These are phyloP conservation scores for Philotrypesis tridentata DNA, from an alignment of 1,140 invertebrate species.

Conservation along the genomic window DNA sequence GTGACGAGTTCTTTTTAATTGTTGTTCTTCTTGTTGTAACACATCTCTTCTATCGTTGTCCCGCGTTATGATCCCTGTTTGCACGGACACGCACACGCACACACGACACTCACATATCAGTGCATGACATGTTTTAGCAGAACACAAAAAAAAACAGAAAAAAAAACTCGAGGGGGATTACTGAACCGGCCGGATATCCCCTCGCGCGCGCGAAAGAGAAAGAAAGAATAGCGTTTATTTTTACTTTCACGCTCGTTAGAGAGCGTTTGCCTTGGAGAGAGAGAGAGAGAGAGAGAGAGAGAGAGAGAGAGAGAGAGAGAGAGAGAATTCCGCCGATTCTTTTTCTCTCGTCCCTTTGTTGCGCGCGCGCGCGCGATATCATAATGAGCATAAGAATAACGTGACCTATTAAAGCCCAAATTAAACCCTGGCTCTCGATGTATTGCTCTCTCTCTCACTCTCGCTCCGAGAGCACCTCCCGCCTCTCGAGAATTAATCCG, in stretches of 20 bases:
- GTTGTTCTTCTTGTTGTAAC: background rate
- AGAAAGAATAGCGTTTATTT: conserved; percentile 48
- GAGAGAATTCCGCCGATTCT: conserved; percentile 9
- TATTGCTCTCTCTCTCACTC: background rate
- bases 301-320: too few relatives aligned
- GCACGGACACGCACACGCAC: too few relatives aligned
- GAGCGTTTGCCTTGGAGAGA: conserved; percentile 11
- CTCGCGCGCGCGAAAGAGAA: background rate
- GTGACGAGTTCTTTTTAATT: background rate
- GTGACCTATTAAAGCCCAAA: background rate
- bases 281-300: too few relatives aligned
- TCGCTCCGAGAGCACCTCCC: too few relatives aligned
- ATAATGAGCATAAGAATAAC: conserved; percentile 18
- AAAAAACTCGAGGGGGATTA: background rate
- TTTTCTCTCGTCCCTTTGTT: background rate
- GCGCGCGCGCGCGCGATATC: background rate
- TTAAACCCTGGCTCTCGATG: background rate
- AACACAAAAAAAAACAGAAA: too few relatives aligned
- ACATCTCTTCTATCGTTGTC: background rate
- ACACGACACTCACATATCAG: too few relatives aligned
- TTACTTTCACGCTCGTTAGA: conserved; percentile 34
- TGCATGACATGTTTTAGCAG: too few relatives aligned
- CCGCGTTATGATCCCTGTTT: too few relatives aligned
- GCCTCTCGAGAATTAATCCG: too few relatives aligned
- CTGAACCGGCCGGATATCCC: conserved; percentile 7